Evolutionary conservation across 1,140 invertebrate species (phyloP).

Genomic region (Vanessa tameamea): DNA sequence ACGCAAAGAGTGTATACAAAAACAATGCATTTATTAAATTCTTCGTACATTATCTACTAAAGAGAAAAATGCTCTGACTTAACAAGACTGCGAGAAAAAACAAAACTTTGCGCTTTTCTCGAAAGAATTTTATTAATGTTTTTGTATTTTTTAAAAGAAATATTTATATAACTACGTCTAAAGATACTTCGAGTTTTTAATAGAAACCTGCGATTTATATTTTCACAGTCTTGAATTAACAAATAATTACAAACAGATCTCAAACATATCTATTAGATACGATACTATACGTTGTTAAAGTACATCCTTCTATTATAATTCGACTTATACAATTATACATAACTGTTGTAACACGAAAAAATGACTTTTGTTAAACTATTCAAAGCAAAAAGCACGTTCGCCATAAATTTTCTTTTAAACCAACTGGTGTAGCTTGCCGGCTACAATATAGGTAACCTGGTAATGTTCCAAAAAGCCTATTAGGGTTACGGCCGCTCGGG

Average conservation of each 20-base stretch:
- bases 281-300: not conserved
- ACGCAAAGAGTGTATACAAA: constrained; percentile 48
- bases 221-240: not conserved
- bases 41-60: constrained; percentile 66
- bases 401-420: constrained; percentile 36
- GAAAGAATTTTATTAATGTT: constrained; percentile 72
- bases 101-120: constrained; percentile 63
- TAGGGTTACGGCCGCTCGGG: constrained; percentile 50
- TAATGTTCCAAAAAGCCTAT: constrained; percentile 77
- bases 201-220: not conserved
- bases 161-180: constrained; percentile 10
- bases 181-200: not conserved
- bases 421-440: constrained; percentile 33
- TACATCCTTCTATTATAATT: not conserved
- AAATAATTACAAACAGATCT: not conserved
- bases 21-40: constrained; percentile 75
- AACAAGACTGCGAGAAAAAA: constrained; percentile 58
- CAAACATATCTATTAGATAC: not conserved
- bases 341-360: constrained; percentile 11
- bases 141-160: constrained; percentile 35
- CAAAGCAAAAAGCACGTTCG: constrained; percentile 6
- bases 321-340: not conserved
- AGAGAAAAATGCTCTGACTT: constrained; percentile 49
- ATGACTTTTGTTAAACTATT: constrained; percentile 3
- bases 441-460: constrained; percentile 59